A percentile compares a stretch with the other conserved stretches of the same genome.
These are phyloP conservation scores for Drosophila ustulata DNA, from an alignment of 2,888 invertebrate genomes.

Conservation along the genomic window DNA sequence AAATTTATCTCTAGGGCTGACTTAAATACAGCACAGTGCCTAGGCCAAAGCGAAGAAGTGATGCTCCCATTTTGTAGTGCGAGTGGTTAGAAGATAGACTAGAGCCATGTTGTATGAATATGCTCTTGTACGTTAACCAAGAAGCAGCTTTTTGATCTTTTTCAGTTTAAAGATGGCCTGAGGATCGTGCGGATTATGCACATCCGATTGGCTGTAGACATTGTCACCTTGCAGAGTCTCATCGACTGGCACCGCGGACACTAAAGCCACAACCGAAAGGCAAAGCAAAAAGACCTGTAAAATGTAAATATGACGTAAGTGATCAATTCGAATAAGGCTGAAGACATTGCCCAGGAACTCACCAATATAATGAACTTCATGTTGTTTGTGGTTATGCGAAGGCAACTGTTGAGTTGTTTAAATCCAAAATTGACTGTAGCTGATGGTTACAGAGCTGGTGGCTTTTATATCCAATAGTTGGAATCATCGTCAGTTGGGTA, in stretches of 20 bases:
- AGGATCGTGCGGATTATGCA: constrained; percentile 81
- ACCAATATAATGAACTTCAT: constrained; percentile 81
- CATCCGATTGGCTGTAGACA: constrained; percentile 75
- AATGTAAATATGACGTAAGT: neutral
- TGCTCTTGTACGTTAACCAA: constrained; percentile 69
- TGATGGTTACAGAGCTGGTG: constrained; percentile 31
- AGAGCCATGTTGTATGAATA: constrained; percentile 38
- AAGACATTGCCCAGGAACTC: constrained; percentile 29
- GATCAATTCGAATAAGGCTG: neutral
- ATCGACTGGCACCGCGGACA: constrained; percentile 82
- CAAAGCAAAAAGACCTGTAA: constrained; percentile 80
- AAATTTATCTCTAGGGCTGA: constrained; percentile 24
- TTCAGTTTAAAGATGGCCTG: constrained; percentile 83
- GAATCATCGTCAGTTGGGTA: constrained; percentile 21
- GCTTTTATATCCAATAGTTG: constrained; percentile 74
- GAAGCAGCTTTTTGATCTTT: constrained; percentile 83
- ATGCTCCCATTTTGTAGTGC: constrained; percentile 30
- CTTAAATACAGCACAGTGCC: constrained; percentile 22
- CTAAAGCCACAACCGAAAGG: constrained; percentile 77
- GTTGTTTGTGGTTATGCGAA: constrained; percentile 32
- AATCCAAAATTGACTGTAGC: constrained; percentile 77
- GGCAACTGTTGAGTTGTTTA: constrained; percentile 57
- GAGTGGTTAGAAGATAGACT: constrained; percentile 47
- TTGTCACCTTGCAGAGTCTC: constrained; percentile 79
- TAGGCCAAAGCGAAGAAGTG: constrained; percentile 23